These are phyloP conservation scores for Bufo bufo DNA, from an alignment of 2,113 vertebrate genomes.

Conservation along the genomic window DNA sequence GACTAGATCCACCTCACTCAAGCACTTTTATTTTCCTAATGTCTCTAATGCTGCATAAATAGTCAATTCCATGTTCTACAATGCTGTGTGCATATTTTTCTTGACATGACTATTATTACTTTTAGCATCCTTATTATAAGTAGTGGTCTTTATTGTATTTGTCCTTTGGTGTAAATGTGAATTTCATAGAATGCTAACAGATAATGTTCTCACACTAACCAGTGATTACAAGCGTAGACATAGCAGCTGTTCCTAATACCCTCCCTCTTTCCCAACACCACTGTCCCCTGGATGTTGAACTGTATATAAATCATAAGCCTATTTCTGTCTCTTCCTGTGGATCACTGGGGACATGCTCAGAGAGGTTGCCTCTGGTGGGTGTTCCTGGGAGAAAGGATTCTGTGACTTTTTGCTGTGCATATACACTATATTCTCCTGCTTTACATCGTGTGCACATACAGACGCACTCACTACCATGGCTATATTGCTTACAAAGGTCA, in stretches of 20 bases:
- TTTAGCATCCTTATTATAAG: background rate
- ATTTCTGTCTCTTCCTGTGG: slow-evolving; percentile 46
- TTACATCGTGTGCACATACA: background rate
- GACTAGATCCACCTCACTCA: background rate
- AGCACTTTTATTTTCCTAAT: background rate
- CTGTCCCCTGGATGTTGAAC: slow-evolving; percentile 39
- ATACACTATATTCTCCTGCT: background rate
- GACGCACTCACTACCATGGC: background rate
- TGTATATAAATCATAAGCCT: slow-evolving; percentile 54
- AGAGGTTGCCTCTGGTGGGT: slow-evolving; percentile 50
- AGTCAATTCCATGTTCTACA: background rate
- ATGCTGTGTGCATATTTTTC: background rate
- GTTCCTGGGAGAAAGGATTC: slow-evolving; percentile 35
- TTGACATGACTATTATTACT: background rate
- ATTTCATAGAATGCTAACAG: background rate
- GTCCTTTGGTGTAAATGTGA: background rate
- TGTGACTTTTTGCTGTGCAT: slow-evolving; percentile 25
- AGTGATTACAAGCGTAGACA: slow-evolving; percentile 7
- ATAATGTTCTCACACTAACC: background rate
- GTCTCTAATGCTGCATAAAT: background rate
- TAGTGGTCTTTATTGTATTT: background rate
- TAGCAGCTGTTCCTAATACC: slow-evolving; percentile 32
- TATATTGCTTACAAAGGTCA: background rate
- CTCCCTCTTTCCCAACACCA: slow-evolving; percentile 16
- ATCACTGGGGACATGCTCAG: slow-evolving; percentile 30